Evolutionary conservation across 2,113 vertebrate species (phyloP), one percentile per base, ranked within the genome.

Genomic region (Trichechus manatus): DNA sequence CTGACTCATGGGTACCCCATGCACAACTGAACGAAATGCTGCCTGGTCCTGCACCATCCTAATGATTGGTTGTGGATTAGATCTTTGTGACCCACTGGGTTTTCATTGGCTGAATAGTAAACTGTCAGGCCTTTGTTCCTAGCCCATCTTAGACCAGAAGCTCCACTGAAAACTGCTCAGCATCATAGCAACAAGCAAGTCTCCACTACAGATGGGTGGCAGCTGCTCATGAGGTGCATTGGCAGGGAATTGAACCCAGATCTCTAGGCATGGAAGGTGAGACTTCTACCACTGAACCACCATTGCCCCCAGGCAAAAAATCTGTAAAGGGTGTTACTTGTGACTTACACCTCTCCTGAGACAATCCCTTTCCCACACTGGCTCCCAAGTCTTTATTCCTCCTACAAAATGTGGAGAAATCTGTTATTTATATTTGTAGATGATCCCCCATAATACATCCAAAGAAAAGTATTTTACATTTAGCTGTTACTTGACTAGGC

Each of bases 371-470:
- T 31, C 29, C 14, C 5, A 1, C 59, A 61, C 59, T 42, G 15
- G 2, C 0, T 1, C 33, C 1, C 6, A 11, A 59, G 14, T 31
- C 3, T 31, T 82, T n/a, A 39, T 31, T 25, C 8, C 20, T 56
- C 10, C 20, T 82, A 64, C 15, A 78, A 72, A 56, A 61, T 4
- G 13, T 27, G 61, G 36, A 91, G 39, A 8, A 83, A 59, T 36
- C 22, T 50, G 5, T 77, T 63, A 63, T 78, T 72, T 66, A 23
- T 44, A 44, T 63, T 63, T 84, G 53, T 70, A 88, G 39, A 44
- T 70, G n/a, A 31, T 56, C 3, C 15, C 15, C 31, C 14, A 8
- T 33, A 94, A 15, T 81, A 74, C 47, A 5, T 31, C 19, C 2
- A 42, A 8, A 61, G 70, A 36, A 42, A 70, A 84, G 63, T 88